Base-by-base conservation (phyloP, 2,113 vertebrate species). In the Pongo pygmaeus region DNA sequence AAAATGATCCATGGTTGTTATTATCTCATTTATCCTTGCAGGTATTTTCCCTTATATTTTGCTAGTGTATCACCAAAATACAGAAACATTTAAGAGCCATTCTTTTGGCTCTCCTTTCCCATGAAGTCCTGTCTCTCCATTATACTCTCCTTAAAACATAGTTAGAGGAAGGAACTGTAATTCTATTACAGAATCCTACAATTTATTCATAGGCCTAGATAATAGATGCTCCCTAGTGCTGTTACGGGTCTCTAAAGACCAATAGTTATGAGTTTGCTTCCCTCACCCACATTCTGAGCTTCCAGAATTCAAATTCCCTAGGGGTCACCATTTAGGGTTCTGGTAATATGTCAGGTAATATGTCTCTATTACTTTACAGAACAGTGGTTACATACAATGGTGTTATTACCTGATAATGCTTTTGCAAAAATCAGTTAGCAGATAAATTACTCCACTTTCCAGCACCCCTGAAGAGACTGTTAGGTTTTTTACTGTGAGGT, bases 1-100 rank as follows among this genome's bases (percentile, higher is more conserved):
- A 95, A 96, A 96, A 77, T 96, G 97, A 97, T 94, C 79, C 43
- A 43, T 95, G 91, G 97, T 79, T 97, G 91, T 96, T 96, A 96
- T 96, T 94, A 93, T 92, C 88, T 97, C 96, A 94, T 97, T 97
- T 95, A 88, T 98, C 83, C 93, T 97, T 25, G 27, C 50, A 91
- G 85, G 23, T 55, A 96, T 97, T 96, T 95, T 81, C 61, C 72
- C 78, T 96, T 94, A n/a, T 89, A 89, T 97, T 97, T 98, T 94
- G 72, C 93, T 86, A 85, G 77, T 38, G 8, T 93, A 40, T 96
- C 92, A 93, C 67, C 90, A 97, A 97, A 98, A 96, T 70, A 96
- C 5, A 96, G 88, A 96, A 85, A 89, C 59, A 55, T 94, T 95
- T 95, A 95, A 81, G 74, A 97, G 52, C 32, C 55, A 61, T 80